Base-by-base conservation (phyloP, 2,888 invertebrate genomes). In the Synergus umbraculus region DNA sequence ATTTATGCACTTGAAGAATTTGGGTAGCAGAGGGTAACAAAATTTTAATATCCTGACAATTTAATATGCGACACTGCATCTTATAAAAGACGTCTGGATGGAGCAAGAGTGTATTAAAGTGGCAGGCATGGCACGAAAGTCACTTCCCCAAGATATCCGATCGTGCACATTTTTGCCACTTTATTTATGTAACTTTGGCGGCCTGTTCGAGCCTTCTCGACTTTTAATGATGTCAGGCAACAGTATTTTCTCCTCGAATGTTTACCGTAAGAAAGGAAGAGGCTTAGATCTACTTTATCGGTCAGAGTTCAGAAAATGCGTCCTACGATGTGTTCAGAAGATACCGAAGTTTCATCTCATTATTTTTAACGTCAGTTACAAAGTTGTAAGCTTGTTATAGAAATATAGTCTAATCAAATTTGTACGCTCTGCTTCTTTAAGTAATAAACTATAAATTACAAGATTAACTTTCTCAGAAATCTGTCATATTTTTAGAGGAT, bases 21-120 rank as follows among this genome's bases (percentile, higher is more conserved):
- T 37, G n/a, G 37, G 58, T 76, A 60, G 29, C 76, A 76, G 76
- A 43, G 63, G 60, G 58, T 41, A 63, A 63, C 54, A 54, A 29
- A 65, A 79, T 78, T 82, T 82, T 82, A 82, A 82, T 81, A 82
- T 82, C 82, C 81, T 81, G 79, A 69, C 78, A 81, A 81, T 81
- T 82, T 82, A 76, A 81, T 79, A 77, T 76, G 78, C 69, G 76
- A 66, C 49, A 60, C 73, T 54, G 54, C 49, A n/a, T 73, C 41
- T 58, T 54, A n/a, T 73, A 37, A n/a, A 73, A 49, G 49, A 73
- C 29, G 69, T 73, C 49, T 73, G 41, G 10, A n/a, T 54, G 29
- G 54, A 54, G 49, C 54, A 54, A 58, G 54, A 73, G 73, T 54
- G 54, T 73, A 73, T 73, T 73, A 73, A 73, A 73, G 54, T 41